Conservation (phyloP, 1,140 invertebrate genomes). For the Aphelinus certus region DNA sequence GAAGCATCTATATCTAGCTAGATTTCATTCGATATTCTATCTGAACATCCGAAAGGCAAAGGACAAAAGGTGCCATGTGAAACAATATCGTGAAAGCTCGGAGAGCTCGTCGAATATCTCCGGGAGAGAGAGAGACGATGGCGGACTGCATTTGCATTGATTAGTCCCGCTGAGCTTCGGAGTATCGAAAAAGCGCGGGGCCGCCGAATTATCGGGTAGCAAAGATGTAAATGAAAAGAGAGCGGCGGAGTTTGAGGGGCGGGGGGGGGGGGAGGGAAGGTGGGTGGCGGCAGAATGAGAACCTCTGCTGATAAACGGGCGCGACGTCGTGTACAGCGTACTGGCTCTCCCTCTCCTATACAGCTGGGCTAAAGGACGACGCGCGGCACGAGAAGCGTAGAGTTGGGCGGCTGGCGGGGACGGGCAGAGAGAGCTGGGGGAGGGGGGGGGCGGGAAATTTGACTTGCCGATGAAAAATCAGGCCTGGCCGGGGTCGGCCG, state of each 20-base stretch:
- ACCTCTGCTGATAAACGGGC: neutral
- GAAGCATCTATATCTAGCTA: neutral
- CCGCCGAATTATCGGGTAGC: neutral
- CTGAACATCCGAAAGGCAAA: too few relatives aligned
- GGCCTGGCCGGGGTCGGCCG: neutral
- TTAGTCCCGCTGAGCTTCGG: neutral
- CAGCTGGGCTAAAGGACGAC: too few relatives aligned
- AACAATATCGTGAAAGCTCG: too few relatives aligned
- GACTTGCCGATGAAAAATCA: constrained; percentile 27
- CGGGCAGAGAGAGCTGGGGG: neutral
- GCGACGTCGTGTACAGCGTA: too few relatives aligned
- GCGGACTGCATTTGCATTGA: constrained; percentile 19
- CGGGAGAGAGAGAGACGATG: neutral
- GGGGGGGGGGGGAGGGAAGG: neutral
- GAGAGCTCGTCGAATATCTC: too few relatives aligned
- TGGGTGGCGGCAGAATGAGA: neutral
- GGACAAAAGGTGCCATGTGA: too few relatives aligned
- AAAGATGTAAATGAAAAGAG: neutral
- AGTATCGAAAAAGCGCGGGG: neutral
- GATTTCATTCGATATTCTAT: too few relatives aligned
- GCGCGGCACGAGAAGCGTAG: too few relatives aligned
- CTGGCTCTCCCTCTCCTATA: too few relatives aligned
- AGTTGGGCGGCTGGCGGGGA: too few relatives aligned
- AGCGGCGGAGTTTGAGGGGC: neutral
- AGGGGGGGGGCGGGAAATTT: constrained; percentile 5